A percentile compares a stretch with the other conserved stretches of the same genome.
Evolutionary conservation across 1,140 invertebrate species (phyloP).

Genomic region (Leptonema lineaticorne): DNA sequence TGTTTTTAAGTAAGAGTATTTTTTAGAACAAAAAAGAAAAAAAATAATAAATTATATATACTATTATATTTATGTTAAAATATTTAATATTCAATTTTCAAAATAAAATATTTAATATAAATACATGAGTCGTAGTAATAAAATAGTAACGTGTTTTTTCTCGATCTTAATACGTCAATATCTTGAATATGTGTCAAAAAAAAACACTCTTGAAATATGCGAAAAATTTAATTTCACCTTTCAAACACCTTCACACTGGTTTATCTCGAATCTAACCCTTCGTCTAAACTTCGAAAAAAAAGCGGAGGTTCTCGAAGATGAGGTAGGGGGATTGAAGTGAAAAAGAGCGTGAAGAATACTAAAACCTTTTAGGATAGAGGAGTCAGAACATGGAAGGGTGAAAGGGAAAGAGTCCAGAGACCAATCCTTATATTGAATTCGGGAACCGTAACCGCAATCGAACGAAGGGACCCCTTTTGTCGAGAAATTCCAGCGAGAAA

Average conservation of each 20-base stretch:
- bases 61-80: no score
- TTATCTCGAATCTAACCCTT: not conserved
- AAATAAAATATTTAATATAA: no score
- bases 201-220: not conserved
- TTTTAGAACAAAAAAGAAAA: no score
- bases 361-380: slow-evolving; percentile 1
- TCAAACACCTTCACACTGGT: not conserved
- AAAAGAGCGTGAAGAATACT: slow-evolving; percentile 12
- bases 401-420: no score
- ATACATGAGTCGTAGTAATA: no score
- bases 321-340: not conserved
- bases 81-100: no score
- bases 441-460: not conserved
- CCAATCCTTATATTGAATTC: slow-evolving; percentile 20
- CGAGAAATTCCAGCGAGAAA: not conserved
- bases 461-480: slow-evolving; percentile 1
- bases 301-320: no score
- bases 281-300: not conserved
- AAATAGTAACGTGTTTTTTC: no score
- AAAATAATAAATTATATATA: no score
- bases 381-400: not conserved
- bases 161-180: no score
- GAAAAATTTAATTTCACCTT: not conserved
- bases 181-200: not conserved
- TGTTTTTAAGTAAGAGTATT: no score